These are phyloP conservation scores for Arion vulgaris DNA, from an alignment of 1,140 invertebrate genomes.

Conservation along the genomic window DNA sequence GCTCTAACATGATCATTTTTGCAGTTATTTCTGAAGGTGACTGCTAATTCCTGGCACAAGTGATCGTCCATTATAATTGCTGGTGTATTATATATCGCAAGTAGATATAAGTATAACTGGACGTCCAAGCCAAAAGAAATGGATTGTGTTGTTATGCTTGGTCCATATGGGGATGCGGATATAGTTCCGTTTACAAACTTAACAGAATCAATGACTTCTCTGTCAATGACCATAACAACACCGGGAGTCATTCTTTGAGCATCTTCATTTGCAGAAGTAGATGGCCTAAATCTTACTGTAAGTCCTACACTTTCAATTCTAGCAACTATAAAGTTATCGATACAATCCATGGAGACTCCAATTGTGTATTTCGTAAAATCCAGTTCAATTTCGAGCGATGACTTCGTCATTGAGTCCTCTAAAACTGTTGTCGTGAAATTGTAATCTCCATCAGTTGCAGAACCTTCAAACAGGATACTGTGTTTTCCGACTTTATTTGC, in stretches of 20 bases:
- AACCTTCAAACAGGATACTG: not conserved
- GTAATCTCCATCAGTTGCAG: not conserved
- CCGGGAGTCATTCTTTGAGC: not conserved
- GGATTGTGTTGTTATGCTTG: not conserved
- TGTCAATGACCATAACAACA: not conserved
- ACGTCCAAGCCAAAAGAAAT: not conserved
- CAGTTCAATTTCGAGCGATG: not conserved
- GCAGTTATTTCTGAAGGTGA: not conserved
- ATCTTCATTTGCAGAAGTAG: not conserved
- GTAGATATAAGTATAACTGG: not conserved
- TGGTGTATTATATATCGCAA: not conserved
- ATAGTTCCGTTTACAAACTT: not conserved
- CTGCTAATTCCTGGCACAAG: not conserved
- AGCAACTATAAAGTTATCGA: constrained; percentile 3
- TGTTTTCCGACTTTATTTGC: not conserved
- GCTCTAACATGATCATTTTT: not conserved
- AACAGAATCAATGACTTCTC: not conserved
- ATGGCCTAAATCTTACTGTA: not conserved
- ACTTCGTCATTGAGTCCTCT: not conserved
- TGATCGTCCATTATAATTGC: not conserved
- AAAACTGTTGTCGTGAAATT: not conserved
- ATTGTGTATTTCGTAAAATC: not conserved
- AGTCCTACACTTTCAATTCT: not conserved
- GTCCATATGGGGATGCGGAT: not conserved
- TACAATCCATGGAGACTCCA: not conserved